phyloP scores from a whole-genome alignment of 1,140 invertebrate species.

The Drosophila repletoides region DNA sequence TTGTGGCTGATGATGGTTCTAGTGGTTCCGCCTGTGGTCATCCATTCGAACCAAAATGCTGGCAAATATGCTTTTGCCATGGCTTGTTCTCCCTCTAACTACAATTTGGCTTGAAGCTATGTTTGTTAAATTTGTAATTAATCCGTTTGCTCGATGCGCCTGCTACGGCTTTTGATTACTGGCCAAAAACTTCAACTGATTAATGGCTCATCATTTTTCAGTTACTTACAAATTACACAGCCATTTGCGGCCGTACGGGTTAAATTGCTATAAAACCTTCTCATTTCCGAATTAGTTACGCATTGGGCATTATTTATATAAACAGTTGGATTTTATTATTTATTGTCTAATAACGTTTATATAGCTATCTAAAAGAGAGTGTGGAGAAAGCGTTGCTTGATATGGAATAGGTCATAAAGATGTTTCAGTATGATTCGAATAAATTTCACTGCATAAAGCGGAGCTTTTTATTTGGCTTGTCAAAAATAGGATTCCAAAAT shows the following conservation, averaged over 20 bases:
- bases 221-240: slow-evolving; percentile 1
- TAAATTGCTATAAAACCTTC: slow-evolving; percentile 20
- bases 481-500: no score
- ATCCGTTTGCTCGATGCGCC: slow-evolving; percentile 19
- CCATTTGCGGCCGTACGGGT: slow-evolving; percentile 6
- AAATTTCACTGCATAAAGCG: no score
- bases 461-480: no score
- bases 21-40: slow-evolving; percentile 14
- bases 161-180: slow-evolving; percentile 53
- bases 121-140: slow-evolving; percentile 55
- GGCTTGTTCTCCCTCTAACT: neutral
- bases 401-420: no score
- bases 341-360: no score
- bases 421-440: no score
- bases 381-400: no score
- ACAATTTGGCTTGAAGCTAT: neutral
- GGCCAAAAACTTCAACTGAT: slow-evolving; percentile 44
- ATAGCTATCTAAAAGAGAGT: no score
- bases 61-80: neutral
- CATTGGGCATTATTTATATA: neutral
- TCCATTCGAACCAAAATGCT: slow-evolving; percentile 1
- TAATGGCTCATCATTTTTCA: slow-evolving; percentile 53
- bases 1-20: no score
- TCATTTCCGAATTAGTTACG: slow-evolving; percentile 16
- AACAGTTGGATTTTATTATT: no score